phyloP scores from a whole-genome alignment of 2,888 invertebrate species.

The Andrena praecox region DNA sequence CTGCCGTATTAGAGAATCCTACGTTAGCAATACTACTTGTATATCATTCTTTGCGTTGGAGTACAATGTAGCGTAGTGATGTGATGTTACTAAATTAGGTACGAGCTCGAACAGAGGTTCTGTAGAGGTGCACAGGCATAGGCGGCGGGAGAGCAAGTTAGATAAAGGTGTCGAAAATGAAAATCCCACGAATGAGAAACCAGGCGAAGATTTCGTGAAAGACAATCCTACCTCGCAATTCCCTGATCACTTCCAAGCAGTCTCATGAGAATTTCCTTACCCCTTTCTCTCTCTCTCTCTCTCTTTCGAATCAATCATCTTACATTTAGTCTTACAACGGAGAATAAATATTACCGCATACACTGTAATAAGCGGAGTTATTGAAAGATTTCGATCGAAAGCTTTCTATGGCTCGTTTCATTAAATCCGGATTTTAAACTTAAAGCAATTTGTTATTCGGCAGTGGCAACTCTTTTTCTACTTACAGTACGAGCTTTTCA shows the following conservation, averaged over 20 bases:
- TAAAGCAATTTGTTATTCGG: neutral
- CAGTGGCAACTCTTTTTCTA: neutral
- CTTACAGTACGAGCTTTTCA: neutral
- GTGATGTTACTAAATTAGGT: slow-evolving; percentile 68
- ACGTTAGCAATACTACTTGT: neutral
- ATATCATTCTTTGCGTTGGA: neutral
- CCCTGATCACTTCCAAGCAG: slow-evolving; percentile 57
- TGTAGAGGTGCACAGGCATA: slow-evolving; percentile 55
- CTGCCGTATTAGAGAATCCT: neutral
- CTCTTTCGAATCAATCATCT: slow-evolving; percentile 25
- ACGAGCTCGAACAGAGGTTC: slow-evolving; percentile 71
- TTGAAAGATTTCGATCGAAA: slow-evolving; percentile 1
- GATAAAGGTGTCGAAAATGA: slow-evolving; percentile 67
- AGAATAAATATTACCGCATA: slow-evolving; percentile 46
- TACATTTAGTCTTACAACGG: slow-evolving; percentile 38
- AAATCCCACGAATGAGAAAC: slow-evolving; percentile 73
- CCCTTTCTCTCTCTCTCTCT: slow-evolving; percentile 14
- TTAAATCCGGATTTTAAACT: slow-evolving; percentile 19
- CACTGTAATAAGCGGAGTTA: slow-evolving; percentile 21
- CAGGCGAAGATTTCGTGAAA: slow-evolving; percentile 62
- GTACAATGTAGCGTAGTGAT: neutral
- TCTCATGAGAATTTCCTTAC: slow-evolving; percentile 39
- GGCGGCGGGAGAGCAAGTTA: slow-evolving; percentile 62
- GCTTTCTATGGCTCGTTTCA: neutral
- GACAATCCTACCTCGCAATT: slow-evolving; percentile 54